Percentiles rank a stretch among this genome's conserved stretches.
Evolutionary conservation across 1,140 invertebrate species (phyloP).

Genomic region (Oryzaephilus surinamensis): DNA sequence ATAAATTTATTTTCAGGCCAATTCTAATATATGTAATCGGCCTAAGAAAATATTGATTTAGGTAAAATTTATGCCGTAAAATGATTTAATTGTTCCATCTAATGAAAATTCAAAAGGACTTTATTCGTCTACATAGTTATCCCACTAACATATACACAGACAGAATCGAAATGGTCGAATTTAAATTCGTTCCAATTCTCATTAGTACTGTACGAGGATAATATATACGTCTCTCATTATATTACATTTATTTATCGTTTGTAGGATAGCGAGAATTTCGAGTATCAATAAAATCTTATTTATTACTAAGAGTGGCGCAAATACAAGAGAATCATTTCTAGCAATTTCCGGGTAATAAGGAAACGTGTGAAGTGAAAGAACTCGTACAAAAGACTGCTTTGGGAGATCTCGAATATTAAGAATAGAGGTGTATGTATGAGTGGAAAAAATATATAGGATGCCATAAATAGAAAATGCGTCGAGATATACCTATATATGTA

Average conservation of each 20-base stretch:
- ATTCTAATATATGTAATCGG: too few relatives aligned
- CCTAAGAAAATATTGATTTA: too few relatives aligned
- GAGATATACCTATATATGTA: too few relatives aligned
- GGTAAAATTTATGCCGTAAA: too few relatives aligned
- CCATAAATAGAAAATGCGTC: conserved; percentile 25
- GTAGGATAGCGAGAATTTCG: conserved; percentile 1
- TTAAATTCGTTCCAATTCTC: conserved; percentile 12
- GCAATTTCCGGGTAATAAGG: conserved; percentile 17
- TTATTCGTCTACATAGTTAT: too few relatives aligned
- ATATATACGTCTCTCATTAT: too few relatives aligned
- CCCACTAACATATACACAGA: too few relatives aligned
- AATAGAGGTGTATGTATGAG: conserved; percentile 14
- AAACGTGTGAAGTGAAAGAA: conserved; percentile 16
- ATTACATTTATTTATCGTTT: conserved; percentile 13
- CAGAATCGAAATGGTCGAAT: too few relatives aligned
- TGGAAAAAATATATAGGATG: conserved; percentile 20
- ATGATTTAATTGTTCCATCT: too few relatives aligned
- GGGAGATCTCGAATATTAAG: conserved; percentile 21
- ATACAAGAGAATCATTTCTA: conserved; percentile 14
- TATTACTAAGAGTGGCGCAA: conserved; percentile 14
- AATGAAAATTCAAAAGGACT: too few relatives aligned
- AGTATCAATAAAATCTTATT: conserved; percentile 16
- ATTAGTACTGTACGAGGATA: too few relatives aligned
- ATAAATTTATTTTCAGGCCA: too few relatives aligned
- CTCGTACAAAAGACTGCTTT: conserved; percentile 14